A percentile compares a stretch with the other conserved stretches of the same genome.
These are phyloP conservation scores for Tenualosa ilisha DNA, from an alignment of 2,797 vertebrate genomes.

Conservation along the genomic window DNA sequence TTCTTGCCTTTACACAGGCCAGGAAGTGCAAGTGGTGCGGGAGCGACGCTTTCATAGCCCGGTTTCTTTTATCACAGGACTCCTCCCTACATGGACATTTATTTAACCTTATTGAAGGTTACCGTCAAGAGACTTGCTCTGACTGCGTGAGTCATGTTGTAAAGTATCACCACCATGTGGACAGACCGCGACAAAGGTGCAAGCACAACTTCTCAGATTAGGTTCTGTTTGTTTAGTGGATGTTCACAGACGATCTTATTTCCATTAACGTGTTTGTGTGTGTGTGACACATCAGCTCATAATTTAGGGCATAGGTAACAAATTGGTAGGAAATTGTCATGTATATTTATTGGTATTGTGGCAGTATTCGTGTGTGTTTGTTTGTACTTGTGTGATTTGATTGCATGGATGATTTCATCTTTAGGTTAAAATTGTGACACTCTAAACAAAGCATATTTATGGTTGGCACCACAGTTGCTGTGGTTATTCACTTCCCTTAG, in stretches of 20 bases:
- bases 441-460: too few relatives aligned
- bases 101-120: slow-evolving; percentile 60
- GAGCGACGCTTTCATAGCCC: slow-evolving; percentile 6
- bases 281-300: neutral
- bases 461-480: neutral
- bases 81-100: slow-evolving; percentile 30
- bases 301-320: neutral
- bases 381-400: neutral
- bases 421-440: neutral
- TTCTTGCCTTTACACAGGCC: slow-evolving; percentile 33
- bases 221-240: neutral
- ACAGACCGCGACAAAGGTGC: neutral
- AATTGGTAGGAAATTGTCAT: neutral
- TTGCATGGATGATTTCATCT: neutral
- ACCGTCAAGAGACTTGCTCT: slow-evolving; percentile 27
- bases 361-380: neutral
- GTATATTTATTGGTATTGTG: neutral
- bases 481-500: neutral
- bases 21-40: slow-evolving; percentile 48
- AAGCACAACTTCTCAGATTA: neutral
- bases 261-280: neutral
- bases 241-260: neutral
- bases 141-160: slow-evolving; percentile 14
- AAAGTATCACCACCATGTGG: slow-evolving; percentile 52
- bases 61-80: slow-evolving; percentile 7